These are phyloP conservation scores for Pterocles orientalis DNA, from an alignment of 2,113 vertebrate species.

Conservation along the genomic window DNA sequence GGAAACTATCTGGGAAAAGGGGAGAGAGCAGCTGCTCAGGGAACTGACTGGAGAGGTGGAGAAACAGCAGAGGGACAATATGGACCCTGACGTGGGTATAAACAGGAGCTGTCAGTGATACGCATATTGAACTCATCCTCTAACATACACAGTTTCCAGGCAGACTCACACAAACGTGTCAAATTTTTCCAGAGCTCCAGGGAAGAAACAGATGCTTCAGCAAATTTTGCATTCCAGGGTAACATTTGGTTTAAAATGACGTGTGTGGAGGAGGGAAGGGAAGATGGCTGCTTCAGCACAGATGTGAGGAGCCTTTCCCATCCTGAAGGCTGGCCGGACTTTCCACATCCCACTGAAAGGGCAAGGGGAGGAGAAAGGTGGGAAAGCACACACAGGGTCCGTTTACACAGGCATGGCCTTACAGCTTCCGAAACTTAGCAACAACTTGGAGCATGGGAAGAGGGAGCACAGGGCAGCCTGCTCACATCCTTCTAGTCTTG, in stretches of 20 bases:
- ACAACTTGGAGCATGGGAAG: background rate
- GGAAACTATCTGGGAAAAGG: background rate
- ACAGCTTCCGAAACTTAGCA: background rate
- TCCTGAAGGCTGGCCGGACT: background rate
- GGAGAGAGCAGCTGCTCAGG: background rate
- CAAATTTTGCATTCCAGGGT: background rate
- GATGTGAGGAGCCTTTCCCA: background rate
- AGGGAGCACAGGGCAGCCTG: background rate
- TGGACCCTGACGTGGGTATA: background rate
- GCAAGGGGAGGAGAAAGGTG: background rate
- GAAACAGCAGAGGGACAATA: background rate
- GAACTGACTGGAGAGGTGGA: background rate
- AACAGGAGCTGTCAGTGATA: constrained; percentile 3
- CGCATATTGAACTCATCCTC: background rate
- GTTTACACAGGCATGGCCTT: background rate
- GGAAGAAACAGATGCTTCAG: constrained; percentile 37
- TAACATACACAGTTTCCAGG: constrained; percentile 1
- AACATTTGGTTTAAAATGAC: background rate
- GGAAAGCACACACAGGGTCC: background rate
- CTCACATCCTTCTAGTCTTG: background rate
- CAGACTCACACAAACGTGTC: constrained; percentile 4
- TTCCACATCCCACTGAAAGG: background rate
- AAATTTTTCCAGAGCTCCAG: background rate
- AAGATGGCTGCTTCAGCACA: background rate
- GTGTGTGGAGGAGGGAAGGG: background rate